These are phyloP conservation scores for Heteronetta atricapilla DNA, from an alignment of 2,113 vertebrate genomes.

Conservation along the genomic window DNA sequence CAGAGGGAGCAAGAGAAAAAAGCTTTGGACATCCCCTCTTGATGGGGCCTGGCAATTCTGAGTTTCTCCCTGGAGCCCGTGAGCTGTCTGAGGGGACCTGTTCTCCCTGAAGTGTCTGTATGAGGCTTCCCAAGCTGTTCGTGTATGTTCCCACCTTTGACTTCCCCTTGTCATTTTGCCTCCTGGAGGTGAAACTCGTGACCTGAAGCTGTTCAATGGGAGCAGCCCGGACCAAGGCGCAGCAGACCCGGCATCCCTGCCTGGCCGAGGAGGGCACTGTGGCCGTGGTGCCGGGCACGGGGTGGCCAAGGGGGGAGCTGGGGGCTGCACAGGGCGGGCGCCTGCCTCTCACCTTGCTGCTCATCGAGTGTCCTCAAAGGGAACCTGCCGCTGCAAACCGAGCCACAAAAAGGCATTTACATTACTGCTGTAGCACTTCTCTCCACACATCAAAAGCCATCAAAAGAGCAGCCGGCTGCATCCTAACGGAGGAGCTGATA, in stretches of 20 bases:
- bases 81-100: background rate
- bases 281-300: fast-evolving
- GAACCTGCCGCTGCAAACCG: fast-evolving
- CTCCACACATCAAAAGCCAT: background rate
- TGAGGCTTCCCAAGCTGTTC: too few relatives aligned
- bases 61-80: fast-evolving
- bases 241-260: fast-evolving
- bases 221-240: background rate
- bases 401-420: background rate
- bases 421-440: background rate
- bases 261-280: fast-evolving
- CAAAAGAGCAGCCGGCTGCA: background rate
- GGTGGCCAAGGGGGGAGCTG: background rate
- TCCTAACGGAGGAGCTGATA: background rate
- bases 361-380: background rate
- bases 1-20: background rate
- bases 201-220: background rate
- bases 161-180: background rate
- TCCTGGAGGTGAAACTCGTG: background rate
- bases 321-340: background rate
- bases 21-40: background rate
- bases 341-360: background rate
- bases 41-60: background rate
- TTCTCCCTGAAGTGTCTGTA: background rate
- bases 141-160: background rate